Percentiles rank a stretch among this genome's conserved stretches.
These are phyloP conservation scores for Hippopotamus amphibius DNA, from an alignment of 2,113 vertebrate species.

Conservation along the genomic window DNA sequence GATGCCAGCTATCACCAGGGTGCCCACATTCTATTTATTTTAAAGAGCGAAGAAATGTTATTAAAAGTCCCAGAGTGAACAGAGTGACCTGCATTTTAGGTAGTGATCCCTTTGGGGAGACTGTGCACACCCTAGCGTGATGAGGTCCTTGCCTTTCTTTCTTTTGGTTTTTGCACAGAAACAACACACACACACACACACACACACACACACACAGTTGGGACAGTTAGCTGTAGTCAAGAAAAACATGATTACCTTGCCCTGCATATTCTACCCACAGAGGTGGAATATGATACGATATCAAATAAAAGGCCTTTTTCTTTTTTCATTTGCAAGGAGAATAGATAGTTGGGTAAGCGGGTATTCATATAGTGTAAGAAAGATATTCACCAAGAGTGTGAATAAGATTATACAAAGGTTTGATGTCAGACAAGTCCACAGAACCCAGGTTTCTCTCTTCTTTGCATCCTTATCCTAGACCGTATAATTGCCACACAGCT, in stretches of 20 bases:
- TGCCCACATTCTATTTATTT: conserved; percentile 36
- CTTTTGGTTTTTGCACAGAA: conserved; percentile 19
- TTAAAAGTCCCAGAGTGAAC: background rate
- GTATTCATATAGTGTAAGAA: background rate
- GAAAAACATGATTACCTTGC: background rate
- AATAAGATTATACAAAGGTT: background rate
- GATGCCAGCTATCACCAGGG: background rate
- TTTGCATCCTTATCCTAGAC: background rate
- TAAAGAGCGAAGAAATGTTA: background rate
- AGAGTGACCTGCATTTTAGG: background rate
- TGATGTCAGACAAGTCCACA: background rate
- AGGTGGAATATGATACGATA: background rate
- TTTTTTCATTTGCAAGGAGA: background rate
- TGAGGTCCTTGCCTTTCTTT: background rate
- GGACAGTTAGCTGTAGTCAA: background rate
- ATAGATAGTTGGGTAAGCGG: background rate
- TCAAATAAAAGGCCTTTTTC: background rate
- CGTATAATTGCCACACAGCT: background rate
- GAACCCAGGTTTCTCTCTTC: background rate
- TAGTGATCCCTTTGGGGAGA: background rate
- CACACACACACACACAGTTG: background rate
- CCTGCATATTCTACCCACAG: background rate
- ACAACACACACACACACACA: background rate
- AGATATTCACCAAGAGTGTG: background rate
- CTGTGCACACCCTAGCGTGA: background rate